Evolutionary conservation across 2,797 vertebrate species (phyloP).

Genomic region (Parauchenoglanis ngamensis): DNA sequence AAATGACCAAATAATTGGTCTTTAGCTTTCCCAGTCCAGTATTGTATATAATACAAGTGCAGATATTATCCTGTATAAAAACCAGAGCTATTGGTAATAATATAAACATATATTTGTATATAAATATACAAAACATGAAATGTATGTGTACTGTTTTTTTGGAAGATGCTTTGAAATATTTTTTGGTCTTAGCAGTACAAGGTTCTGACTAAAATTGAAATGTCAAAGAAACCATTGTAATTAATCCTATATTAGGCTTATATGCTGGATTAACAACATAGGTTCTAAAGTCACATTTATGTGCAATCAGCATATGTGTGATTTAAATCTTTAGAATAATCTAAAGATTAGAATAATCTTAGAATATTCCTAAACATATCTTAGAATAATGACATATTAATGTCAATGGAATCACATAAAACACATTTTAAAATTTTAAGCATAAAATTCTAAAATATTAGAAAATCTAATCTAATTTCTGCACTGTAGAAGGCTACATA

Average conservation of each 20-base stretch:
- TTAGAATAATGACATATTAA: not conserved
- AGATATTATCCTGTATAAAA: not conserved
- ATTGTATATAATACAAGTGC: not conserved
- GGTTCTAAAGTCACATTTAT: not conserved
- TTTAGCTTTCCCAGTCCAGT: not conserved
- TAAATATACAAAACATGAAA: not conserved
- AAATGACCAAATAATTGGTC: not conserved
- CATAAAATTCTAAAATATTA: not conserved
- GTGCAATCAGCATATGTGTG: not conserved
- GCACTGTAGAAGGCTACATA: not conserved
- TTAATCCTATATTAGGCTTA: not conserved
- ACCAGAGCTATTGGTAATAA: not conserved
- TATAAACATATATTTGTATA: not conserved
- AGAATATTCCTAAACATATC: not conserved
- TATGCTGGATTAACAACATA: not conserved
- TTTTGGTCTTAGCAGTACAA: not conserved
- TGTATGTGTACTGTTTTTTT: not conserved
- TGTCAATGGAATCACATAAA: not conserved
- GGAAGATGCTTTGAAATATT: not conserved
- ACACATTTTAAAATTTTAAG: not conserved
- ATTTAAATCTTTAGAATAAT: no score
- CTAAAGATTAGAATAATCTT: no score
- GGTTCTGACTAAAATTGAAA: not conserved
- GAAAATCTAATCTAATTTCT: not conserved
- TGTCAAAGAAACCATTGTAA: not conserved